Base-by-base conservation (phyloP, 2,888 invertebrate genomes). In the Ectemnius lituratus region DNA sequence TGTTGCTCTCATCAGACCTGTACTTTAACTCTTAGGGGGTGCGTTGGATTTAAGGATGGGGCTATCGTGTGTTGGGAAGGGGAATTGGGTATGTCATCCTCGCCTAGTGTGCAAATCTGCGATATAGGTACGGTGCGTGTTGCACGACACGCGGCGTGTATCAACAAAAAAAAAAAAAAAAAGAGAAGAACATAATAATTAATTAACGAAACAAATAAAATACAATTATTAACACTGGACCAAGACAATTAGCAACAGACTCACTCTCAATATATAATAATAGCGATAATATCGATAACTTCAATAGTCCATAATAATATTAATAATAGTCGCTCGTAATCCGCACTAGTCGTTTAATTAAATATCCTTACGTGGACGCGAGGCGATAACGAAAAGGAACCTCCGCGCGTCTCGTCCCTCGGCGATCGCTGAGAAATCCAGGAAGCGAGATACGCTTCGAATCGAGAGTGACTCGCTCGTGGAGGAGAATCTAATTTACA, bases 171-270 rank as follows among this genome's bases (percentile, higher is more conserved):
- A 81, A 83, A 70, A 84, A 86, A 81, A 83, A 75, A 2, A 81
- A 82, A 80, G 88, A 88, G 89, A 89, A 88, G 88, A 89, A 89
- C 89, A 90, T 88, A 90, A 90, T 87, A 90, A 90, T 74, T 75
- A 80, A 84, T 89, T 89, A 90, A 90, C 90, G 89, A 90, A 90
- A 90, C 90, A 90, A 90, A 90, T 89, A 90, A 90, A 90, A 90
- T 90, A 90, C 90, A 90, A 88, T 37, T 90, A 90, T 90, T 88
- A 90, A 90, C 90, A 90, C 89, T 89, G 89, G 89, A 89, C 88
- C 87, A 87, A 88, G 88, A 88, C 90, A 86, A 37, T 87, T 84
- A 85, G 85, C 85, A 88, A 87, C 85, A 86, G 89, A 88, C 87
- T 87, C 89, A 87, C 87, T 89, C 87, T 87, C 85, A 80, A 88